Evolutionary conservation across 2,113 vertebrate species (phyloP).

Genomic region (Bufo bufo): DNA sequence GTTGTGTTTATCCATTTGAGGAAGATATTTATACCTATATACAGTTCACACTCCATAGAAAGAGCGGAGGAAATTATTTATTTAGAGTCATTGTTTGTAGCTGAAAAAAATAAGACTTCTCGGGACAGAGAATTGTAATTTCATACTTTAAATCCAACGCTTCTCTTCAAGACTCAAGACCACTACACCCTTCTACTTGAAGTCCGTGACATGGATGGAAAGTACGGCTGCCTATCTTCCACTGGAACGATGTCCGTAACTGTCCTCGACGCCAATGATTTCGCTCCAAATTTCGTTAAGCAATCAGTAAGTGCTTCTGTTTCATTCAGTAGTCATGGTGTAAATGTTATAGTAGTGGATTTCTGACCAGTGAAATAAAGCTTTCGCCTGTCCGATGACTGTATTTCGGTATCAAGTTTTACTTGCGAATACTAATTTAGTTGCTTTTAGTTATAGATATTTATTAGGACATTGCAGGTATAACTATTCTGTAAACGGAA

Average conservation of each 20-base stretch:
- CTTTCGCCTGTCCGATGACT: too few relatives aligned
- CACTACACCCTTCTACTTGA: constrained; percentile 71
- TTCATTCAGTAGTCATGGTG: neutral
- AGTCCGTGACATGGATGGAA: constrained; percentile 80
- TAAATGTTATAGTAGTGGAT: too few relatives aligned
- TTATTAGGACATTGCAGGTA: too few relatives aligned
- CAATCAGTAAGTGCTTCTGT: constrained; percentile 74
- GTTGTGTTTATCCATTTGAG: neutral
- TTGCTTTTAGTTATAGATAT: too few relatives aligned
- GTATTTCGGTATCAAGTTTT: too few relatives aligned
- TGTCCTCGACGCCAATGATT: constrained; percentile 83
- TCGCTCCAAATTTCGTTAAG: constrained; percentile 77
- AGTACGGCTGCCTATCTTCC: constrained; percentile 68
- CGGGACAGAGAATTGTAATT: neutral
- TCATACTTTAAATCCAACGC: too few relatives aligned
- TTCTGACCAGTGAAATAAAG: too few relatives aligned
- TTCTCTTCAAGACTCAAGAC: constrained; percentile 69
- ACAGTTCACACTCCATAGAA: too few relatives aligned
- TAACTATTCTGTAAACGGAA: too few relatives aligned
- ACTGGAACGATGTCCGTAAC: constrained; percentile 77
- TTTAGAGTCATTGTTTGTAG: neutral
- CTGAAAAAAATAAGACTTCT: neutral
- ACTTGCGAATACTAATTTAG: too few relatives aligned
- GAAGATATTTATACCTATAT: neutral
- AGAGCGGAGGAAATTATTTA: neutral